Conservation (phyloP, 2,797 vertebrate species). For the Ctenopoma multispine region DNA sequence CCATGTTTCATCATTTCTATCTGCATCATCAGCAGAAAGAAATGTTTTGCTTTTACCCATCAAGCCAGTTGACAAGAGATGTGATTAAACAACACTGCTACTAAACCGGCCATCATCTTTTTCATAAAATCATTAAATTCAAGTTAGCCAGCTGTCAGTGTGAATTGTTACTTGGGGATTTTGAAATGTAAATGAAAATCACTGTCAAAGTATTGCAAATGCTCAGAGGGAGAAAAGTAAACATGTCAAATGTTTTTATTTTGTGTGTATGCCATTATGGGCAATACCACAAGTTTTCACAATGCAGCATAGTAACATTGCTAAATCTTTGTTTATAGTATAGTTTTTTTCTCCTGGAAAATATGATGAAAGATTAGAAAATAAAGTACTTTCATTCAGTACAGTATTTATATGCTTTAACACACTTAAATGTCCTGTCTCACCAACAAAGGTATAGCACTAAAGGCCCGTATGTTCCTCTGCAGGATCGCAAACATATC, state of each 20-base stretch:
- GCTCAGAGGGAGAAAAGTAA: slow-evolving; percentile 20
- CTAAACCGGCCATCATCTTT: too few species aligned
- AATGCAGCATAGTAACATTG: slow-evolving; percentile 2
- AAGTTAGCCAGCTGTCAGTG: slow-evolving; percentile 36
- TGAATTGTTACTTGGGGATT: slow-evolving; percentile 44
- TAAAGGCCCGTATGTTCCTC: slow-evolving; percentile 50
- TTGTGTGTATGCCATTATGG: slow-evolving; percentile 7
- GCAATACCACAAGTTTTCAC: slow-evolving; percentile 22
- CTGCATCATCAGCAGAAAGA: slow-evolving; percentile 36
- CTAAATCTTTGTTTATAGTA: slow-evolving; percentile 10
- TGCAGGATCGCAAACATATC: slow-evolving; percentile 54
- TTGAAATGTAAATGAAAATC: slow-evolving; percentile 38
- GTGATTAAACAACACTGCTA: background rate
- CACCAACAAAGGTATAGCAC: slow-evolving; percentile 53
- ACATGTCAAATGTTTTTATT: slow-evolving; percentile 9
- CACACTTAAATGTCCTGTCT: slow-evolving; percentile 52
- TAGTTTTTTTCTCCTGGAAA: background rate
- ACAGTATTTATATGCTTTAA: slow-evolving; percentile 16
- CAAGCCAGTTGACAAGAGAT: slow-evolving; percentile 33
- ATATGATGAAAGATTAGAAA: slow-evolving; percentile 32
- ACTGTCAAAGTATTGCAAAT: slow-evolving; percentile 20
- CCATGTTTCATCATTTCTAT: slow-evolving; percentile 45
- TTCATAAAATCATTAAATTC: slow-evolving; percentile 13
- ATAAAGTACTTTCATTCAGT: background rate
- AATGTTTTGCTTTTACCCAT: slow-evolving; percentile 47